phyloP scores from a whole-genome alignment of 2,113 vertebrate genomes.

The Dicentrarchus labrax region DNA sequence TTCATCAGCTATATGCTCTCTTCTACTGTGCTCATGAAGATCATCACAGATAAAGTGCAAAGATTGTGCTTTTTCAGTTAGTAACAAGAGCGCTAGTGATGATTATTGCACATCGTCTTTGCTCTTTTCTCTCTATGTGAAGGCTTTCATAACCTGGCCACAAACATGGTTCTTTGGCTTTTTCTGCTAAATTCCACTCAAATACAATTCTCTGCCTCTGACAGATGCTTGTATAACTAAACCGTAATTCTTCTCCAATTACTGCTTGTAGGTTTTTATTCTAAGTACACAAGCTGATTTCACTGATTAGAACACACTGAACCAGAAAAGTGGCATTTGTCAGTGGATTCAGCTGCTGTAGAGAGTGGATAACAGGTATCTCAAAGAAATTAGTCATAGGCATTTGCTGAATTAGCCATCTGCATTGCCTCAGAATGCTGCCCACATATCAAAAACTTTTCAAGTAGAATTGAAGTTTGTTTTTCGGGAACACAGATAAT shows the following conservation, averaged over 20 bases:
- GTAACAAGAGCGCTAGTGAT: neutral
- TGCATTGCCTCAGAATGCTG: conserved; percentile 35
- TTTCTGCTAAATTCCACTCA: neutral
- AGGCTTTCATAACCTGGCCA: neutral
- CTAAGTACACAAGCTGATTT: neutral
- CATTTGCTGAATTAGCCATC: conserved; percentile 25
- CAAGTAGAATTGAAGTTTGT: conserved; percentile 5
- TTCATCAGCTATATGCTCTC: neutral
- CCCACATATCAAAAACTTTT: conserved; percentile 19
- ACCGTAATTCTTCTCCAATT: neutral
- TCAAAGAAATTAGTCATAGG: conserved; percentile 4
- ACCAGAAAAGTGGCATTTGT: neutral
- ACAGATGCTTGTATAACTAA: neutral
- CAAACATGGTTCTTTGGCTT: conserved; percentile 5
- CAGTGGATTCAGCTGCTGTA: conserved; percentile 8
- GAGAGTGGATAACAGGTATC: conserved; percentile 16
- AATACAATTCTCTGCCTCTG: neutral
- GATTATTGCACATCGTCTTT: neutral
- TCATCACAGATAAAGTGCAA: neutral
- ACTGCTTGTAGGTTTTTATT: neutral
- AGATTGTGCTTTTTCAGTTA: neutral
- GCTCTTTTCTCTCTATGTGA: neutral
- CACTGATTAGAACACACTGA: conserved; percentile 13
- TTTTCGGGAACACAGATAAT: neutral
- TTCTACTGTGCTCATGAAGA: neutral